phyloP scores from a whole-genome alignment of 2,113 vertebrate species.

The Enhydra lutris region DNA sequence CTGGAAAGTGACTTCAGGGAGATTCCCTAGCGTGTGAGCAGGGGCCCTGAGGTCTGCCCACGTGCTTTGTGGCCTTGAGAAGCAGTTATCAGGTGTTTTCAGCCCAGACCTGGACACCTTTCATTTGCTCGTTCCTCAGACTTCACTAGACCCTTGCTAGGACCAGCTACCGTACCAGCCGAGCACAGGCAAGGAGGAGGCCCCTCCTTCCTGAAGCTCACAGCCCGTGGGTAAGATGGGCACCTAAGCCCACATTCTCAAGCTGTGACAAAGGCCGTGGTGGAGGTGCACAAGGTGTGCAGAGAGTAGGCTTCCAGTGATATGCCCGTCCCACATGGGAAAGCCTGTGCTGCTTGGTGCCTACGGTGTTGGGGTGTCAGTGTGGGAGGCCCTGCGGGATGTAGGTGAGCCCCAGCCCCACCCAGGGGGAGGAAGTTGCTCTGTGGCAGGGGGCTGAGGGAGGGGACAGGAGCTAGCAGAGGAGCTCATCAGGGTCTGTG shows the following conservation, averaged over 20 bases:
- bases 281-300: not conserved
- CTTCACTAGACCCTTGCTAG: fast-evolving
- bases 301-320: not conserved
- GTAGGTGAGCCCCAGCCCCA: not conserved
- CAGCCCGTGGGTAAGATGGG: not conserved
- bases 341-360: not conserved
- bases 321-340: fast-evolving
- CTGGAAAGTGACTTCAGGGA: not conserved
- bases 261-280: not conserved
- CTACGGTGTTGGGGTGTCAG: not conserved
- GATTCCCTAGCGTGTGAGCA: not conserved
- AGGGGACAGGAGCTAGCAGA: not conserved
- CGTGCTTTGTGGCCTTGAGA: not conserved
- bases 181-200: not conserved
- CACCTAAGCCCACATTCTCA: not conserved
- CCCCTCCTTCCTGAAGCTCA: not conserved
- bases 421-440: not conserved
- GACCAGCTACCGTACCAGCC: too few species aligned
- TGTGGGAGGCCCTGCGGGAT: too few species aligned
- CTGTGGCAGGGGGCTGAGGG: not conserved
- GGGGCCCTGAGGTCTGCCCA: not conserved
- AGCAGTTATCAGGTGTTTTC: not conserved
- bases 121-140: not conserved
- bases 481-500: not conserved
- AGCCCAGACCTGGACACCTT: not conserved